Evolutionary conservation across 2,888 invertebrate genomes (phyloP), one percentile per base, ranked within the genome.

Genomic region (Parapristionchus giblindavisi): DNA sequence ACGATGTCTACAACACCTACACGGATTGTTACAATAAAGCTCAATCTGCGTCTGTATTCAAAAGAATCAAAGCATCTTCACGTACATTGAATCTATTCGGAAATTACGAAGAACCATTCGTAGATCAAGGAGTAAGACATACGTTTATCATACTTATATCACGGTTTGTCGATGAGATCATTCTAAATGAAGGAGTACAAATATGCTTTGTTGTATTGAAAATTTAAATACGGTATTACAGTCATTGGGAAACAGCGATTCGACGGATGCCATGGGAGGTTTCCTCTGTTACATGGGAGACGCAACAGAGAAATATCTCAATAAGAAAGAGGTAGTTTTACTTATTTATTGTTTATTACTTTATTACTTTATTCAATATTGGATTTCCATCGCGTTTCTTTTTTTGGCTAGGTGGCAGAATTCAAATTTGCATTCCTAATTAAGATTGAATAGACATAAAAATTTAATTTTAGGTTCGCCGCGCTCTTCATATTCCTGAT

Each of bases 1-100:
- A 84, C 75, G 82, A 83, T 65, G 84, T 84, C 11, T 84, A 84
- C 80, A 84, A 84, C 77, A 83, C 82, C 4, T 83, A 80, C 75
- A 76, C 78, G 43, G 84, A 84, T 48, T 83, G 84, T 75, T 83
- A 84, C 70, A 58, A 58, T 60, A 27, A 43, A 38, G 24, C 29
- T 32, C 65, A 11, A 14, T 27, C 38, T 11, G 38, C 54, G 5
- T 65, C 27, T 43, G n/a, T 3, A 36, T 6, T 6, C n/a, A 27
- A 43, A 65, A 5, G 1, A 32, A 14, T 32, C 6, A 68, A 5
- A 2, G 68, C 68, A 1, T 38, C 34, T 5, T 68, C 68, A 14
- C 51, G 68, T 27, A 68, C 68, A 14, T 14, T 68, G 21, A 71
- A 51, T 24, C 54, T 81, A 68, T 80, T 78, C 77, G 74, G 77